Conservation (phyloP, 2,888 invertebrate genomes). For the Autographa pulchrina region DNA sequence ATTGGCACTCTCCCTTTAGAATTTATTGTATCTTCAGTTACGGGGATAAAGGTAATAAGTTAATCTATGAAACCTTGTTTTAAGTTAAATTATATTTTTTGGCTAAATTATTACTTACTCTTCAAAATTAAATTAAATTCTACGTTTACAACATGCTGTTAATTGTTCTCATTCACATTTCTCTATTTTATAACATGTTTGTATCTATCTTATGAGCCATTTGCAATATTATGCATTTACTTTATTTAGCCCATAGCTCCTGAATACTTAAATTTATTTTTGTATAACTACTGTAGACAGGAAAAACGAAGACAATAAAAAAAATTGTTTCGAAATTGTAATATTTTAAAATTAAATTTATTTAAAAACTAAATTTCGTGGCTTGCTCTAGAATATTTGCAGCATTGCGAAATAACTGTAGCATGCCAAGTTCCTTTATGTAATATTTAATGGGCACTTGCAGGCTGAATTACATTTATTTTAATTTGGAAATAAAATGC, state of each 20-base stretch:
- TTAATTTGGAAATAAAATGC: neutral
- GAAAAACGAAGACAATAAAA: too few relatives aligned
- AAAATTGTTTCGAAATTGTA: too few relatives aligned
- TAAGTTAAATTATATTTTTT: neutral
- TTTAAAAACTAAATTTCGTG: neutral
- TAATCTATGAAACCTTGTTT: neutral
- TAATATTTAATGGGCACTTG: neutral
- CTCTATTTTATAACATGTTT: too few relatives aligned
- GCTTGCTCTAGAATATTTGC: neutral
- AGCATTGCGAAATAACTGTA: neutral
- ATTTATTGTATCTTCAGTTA: slow-evolving; percentile 72
- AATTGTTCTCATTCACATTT: too few relatives aligned
- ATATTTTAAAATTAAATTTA: neutral
- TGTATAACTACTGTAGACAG: too few relatives aligned
- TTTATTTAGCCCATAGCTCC: too few relatives aligned
- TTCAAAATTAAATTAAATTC: neutral
- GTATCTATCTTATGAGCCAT: too few relatives aligned
- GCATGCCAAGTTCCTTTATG: neutral
- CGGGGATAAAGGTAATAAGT: slow-evolving; percentile 76
- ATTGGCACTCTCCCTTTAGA: slow-evolving; percentile 69
- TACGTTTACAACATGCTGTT: too few relatives aligned
- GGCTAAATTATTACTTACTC: neutral
- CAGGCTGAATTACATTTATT: neutral
- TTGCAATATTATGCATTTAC: too few relatives aligned
- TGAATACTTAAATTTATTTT: too few relatives aligned